Evolutionary conservation across 2,797 vertebrate species (phyloP).

Genomic region (Antennarius maculatus): DNA sequence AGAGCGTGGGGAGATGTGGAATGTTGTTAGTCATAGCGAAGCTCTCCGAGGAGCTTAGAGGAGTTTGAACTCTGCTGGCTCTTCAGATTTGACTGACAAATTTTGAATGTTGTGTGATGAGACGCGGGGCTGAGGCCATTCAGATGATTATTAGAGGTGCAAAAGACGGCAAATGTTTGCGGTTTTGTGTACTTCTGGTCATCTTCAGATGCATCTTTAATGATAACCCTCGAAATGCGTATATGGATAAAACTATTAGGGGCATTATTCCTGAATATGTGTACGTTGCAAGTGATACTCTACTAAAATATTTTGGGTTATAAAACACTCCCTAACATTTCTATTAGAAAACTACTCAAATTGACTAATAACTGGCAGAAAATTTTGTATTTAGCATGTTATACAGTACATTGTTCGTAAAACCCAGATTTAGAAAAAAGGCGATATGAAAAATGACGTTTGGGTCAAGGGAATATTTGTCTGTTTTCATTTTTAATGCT

Average conservation of each 20-base stretch:
- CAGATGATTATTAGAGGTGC: constrained; percentile 15
- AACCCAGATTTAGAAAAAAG: not conserved
- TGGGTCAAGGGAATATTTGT: too few species aligned
- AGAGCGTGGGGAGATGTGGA: constrained; percentile 70
- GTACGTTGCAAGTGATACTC: constrained; percentile 15
- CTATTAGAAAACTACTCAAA: not conserved
- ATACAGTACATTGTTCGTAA: too few species aligned
- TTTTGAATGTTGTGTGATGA: constrained; percentile 47
- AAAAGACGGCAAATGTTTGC: constrained; percentile 20
- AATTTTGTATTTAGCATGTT: too few species aligned
- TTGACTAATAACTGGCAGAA: too few species aligned
- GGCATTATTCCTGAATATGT: constrained; percentile 10
- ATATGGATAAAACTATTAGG: constrained; percentile 7
- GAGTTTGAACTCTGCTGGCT: constrained; percentile 56
- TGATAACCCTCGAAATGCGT: constrained; percentile 1
- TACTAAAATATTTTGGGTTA: constrained; percentile 9
- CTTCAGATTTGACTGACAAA: constrained; percentile 60
- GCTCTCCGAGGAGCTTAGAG: constrained; percentile 65
- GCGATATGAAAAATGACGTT: not conserved
- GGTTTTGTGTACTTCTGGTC: constrained; percentile 2
- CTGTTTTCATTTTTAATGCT: constrained; percentile 6
- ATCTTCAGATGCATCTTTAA: constrained; percentile 62
- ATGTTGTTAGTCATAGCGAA: constrained; percentile 74
- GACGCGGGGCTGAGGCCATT: constrained; percentile 22
- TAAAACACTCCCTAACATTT: constrained; percentile 16